Percentiles rank a stretch among this genome's conserved stretches.
These are phyloP conservation scores for Erythrolamprus reginae DNA, from an alignment of 2,113 vertebrate species.

Conservation along the genomic window DNA sequence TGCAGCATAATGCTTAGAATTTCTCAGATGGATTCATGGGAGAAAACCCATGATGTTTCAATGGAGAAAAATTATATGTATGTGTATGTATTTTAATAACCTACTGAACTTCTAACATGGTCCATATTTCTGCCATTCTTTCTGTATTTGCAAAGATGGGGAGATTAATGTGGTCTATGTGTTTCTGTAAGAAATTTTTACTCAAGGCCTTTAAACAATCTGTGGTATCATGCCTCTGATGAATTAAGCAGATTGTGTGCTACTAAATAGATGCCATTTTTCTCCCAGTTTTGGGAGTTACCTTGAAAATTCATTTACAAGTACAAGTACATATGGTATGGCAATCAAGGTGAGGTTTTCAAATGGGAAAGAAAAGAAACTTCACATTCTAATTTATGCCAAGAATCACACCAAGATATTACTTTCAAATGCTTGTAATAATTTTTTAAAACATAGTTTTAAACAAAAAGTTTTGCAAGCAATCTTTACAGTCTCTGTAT, in stretches of 20 bases:
- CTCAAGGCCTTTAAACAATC: neutral
- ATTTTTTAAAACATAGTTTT: slow-evolving; percentile 17
- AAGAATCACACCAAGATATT: slow-evolving; percentile 40
- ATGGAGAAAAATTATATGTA: neutral
- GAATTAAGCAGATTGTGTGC: slow-evolving; percentile 24
- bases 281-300: neutral
- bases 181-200: slow-evolving; percentile 15
- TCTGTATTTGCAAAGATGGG: neutral
- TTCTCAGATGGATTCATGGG: neutral
- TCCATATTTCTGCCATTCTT: neutral
- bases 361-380: slow-evolving; percentile 38
- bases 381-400: slow-evolving; percentile 33
- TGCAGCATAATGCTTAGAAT: neutral
- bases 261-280: neutral
- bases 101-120: slow-evolving; percentile 11
- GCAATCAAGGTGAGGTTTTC: neutral
- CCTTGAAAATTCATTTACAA: slow-evolving; percentile 22
- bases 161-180: neutral
- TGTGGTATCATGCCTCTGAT: neutral
- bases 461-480: neutral
- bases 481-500: slow-evolving; percentile 3
- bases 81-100: neutral
- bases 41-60: neutral
- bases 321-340: neutral
- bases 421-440: neutral